These are phyloP conservation scores for Myopa testacea DNA, from an alignment of 2,888 invertebrate genomes.

Conservation along the genomic window DNA sequence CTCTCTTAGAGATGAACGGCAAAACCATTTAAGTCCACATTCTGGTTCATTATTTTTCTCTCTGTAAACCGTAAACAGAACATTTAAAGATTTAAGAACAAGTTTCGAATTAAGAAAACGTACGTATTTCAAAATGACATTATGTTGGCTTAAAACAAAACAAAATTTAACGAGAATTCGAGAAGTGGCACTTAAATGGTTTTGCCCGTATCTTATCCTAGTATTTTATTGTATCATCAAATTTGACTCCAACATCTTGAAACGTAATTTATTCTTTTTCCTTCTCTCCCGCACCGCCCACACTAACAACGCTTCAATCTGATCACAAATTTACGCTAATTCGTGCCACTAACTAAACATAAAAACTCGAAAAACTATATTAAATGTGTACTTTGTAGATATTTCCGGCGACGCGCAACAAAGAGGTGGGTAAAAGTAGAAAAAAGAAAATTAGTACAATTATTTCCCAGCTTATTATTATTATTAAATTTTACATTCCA, in stretches of 20 bases:
- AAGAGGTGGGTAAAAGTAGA: slow-evolving; percentile 64
- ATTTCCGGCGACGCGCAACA: slow-evolving; percentile 68
- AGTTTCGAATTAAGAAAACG: too few relatives aligned
- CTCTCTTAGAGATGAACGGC: neutral
- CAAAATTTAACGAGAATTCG: too few relatives aligned
- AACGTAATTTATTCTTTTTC: slow-evolving; percentile 44
- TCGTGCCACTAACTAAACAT: slow-evolving; percentile 5
- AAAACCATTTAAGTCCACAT: too few relatives aligned
- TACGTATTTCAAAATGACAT: too few relatives aligned
- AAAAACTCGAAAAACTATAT: slow-evolving; percentile 37
- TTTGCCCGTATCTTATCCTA: neutral
- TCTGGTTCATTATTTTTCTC: too few relatives aligned
- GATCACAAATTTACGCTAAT: slow-evolving; percentile 17
- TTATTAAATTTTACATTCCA: neutral
- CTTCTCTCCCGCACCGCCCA: slow-evolving; percentile 45
- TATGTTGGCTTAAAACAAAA: too few relatives aligned
- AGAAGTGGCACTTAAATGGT: neutral
- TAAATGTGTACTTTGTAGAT: slow-evolving; percentile 56
- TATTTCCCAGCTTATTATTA: neutral
- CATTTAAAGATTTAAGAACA: too few relatives aligned
- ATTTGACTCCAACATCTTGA: neutral
- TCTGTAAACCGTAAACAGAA: too few relatives aligned
- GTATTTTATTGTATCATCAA: neutral
- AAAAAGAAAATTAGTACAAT: neutral
- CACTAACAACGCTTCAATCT: slow-evolving; percentile 28